Base-by-base conservation (phyloP, 2,113 vertebrate species). In the Patagioenas fasciata region DNA sequence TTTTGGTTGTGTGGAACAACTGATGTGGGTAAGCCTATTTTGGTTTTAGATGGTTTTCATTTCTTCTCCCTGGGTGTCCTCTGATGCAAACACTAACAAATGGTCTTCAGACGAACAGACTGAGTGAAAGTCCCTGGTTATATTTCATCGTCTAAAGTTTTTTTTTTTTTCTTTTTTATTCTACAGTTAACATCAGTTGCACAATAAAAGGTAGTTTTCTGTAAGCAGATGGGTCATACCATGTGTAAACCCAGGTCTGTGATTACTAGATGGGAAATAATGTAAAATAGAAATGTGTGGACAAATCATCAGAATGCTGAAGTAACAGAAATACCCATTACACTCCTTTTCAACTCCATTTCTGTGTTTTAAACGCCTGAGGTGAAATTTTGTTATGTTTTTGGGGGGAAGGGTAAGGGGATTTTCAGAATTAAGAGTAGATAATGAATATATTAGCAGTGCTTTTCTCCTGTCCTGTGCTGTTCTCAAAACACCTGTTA, bases 401-500 rank as follows among this genome's bases (percentile, higher is more conserved):
- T 86, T 14, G 11, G 28, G 53, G 6, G 28, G 26, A 85, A 81
- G 28, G 21, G 44, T 16, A 54, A 72, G 24, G 34, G 32, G 6
- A 36, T 77, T 91, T 96, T 90, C 92, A 85, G 70, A 93, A 94
- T 93, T 88, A 62, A 94, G 47, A 58, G 53, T 32, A 92, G 84
- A 70, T 91, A 77, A 80, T 93, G 80, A 96, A 96, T 95, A 72
- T 92, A 95, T 92, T 97, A 88, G 75, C 79, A 92, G 77, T 74
- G 89, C 42, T 95, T 96, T 97, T 94, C 65, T 84, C 83, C 91
- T 90, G 85, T 91, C 79, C 95, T 90, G 50, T 91, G 71, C 85
- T 93, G 77, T 84, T 96, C 94, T 92, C 80, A 80, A 95, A 95
- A 95, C 95, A 97, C 94, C 96, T 96, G 93, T 91, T 89, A 93